Conservation (phyloP, 1,140 invertebrate species). For the Tenebrio molitor region DNA sequence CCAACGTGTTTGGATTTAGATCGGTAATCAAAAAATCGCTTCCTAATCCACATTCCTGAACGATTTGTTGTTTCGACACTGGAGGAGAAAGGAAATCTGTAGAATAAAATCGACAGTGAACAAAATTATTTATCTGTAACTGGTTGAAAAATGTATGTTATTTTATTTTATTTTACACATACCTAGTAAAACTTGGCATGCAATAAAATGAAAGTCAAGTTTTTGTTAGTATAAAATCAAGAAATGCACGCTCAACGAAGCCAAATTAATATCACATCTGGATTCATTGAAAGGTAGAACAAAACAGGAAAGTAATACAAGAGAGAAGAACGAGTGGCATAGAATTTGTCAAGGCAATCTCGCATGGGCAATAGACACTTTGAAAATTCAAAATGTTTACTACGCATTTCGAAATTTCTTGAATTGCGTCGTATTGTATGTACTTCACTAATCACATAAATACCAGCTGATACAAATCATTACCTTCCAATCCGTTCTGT, state of each 20-base stretch:
- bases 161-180: constrained; percentile 41
- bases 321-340: too few relatives aligned
- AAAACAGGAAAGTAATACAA: not conserved
- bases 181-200: constrained; percentile 52
- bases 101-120: constrained; percentile 37
- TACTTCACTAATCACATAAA: too few relatives aligned
- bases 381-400: too few relatives aligned
- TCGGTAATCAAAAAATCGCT: constrained; percentile 71
- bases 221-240: constrained; percentile 45
- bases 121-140: constrained; percentile 1
- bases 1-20: constrained; percentile 69
- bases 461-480: not conserved
- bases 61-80: constrained; percentile 71
- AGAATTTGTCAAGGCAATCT: too few relatives aligned
- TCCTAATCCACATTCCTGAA: constrained; percentile 71
- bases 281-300: constrained; percentile 25
- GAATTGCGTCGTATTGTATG: too few relatives aligned
- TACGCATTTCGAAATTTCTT: too few relatives aligned
- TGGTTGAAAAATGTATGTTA: not conserved
- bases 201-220: constrained; percentile 34
- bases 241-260: constrained; percentile 19
- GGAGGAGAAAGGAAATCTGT: constrained; percentile 72
- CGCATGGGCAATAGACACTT: too few relatives aligned
- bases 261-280: constrained; percentile 9
- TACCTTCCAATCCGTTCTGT: constrained; percentile 61